These are phyloP conservation scores for Pilophorus perplexus DNA, from an alignment of 2,888 invertebrate genomes.

Conservation along the genomic window DNA sequence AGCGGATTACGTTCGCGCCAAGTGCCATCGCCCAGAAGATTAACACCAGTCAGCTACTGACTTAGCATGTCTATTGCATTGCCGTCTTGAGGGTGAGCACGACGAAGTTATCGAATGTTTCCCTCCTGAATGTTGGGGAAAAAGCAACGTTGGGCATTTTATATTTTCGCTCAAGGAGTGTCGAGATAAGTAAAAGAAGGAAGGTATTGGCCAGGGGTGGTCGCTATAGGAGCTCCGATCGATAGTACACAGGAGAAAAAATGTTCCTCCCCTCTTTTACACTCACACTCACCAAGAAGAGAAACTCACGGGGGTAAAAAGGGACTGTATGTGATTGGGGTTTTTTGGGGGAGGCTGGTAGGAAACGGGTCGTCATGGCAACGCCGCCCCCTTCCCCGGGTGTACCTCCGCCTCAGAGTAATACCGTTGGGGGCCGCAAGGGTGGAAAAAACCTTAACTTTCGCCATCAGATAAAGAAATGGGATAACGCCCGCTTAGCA, in stretches of 20 bases:
- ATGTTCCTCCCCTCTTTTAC: slow-evolving; percentile 26
- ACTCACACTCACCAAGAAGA: not conserved
- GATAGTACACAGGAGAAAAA: slow-evolving; percentile 44
- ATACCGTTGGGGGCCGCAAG: not conserved
- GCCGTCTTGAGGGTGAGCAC: too few relatives aligned
- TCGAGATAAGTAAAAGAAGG: slow-evolving; percentile 36
- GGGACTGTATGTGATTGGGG: slow-evolving; percentile 46
- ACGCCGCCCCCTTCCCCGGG: slow-evolving; percentile 28
- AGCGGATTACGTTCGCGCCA: too few relatives aligned
- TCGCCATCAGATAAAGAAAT: slow-evolving; percentile 41
- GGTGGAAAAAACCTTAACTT: slow-evolving; percentile 37
- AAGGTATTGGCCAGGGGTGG: slow-evolving; percentile 30
- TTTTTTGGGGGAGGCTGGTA: slow-evolving; percentile 45
- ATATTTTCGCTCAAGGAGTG: slow-evolving; percentile 36
- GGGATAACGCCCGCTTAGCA: slow-evolving; percentile 41
- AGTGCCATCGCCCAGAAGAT: too few relatives aligned
- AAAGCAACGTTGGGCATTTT: too few relatives aligned
- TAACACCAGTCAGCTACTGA: too few relatives aligned
- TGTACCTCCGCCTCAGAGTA: not conserved
- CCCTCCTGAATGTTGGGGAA: too few relatives aligned
- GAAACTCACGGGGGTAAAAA: slow-evolving; percentile 44
- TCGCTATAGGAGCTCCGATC: slow-evolving; percentile 32
- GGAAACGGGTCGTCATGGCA: slow-evolving; percentile 42
- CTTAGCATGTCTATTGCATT: too few relatives aligned
- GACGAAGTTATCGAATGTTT: too few relatives aligned